Evolutionary conservation across 2,888 invertebrate genomes (phyloP), one percentile per base, ranked within the genome.

Genomic region (Dasypolia templi): DNA sequence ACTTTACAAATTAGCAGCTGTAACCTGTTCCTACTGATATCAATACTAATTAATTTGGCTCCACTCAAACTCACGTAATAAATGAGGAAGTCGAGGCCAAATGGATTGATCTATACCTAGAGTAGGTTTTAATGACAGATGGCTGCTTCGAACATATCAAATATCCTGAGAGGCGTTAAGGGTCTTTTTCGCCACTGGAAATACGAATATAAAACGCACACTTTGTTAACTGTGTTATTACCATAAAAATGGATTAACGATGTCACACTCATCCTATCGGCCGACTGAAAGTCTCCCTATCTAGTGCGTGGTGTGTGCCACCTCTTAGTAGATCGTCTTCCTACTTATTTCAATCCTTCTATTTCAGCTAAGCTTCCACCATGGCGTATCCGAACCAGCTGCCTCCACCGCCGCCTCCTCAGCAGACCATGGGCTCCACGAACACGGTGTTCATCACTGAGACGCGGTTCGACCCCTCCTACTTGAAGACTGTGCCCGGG

Each of bases 391-490:
- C 93, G 3, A 92, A 85, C 69, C 91, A 87, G 55, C 88, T 89
- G 0, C 89, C 90, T 0, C 91, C 90, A 0, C 90, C 90, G 0
- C 90, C 91, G 0, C 89, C 75, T 3, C 75, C 91, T 0, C 91
- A 91, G 0, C 94, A 94, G 84, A 88, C 89, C 29, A 91, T 95
- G 92, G 95, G 95, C n/a, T 95, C 96, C 7, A 91, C 92, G 0
- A 96, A 96, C 87, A 94, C 94, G 0, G 91, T 94, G 62, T 96
- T 95, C 84, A 93, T 92, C 42, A 95, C 93, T 0, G 92, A 94
- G 75, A 89, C 91, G 9, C 86, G 95, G 29, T 93, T 95, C 79
- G 96, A 96, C 74, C 88, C 91, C 14, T 91, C 93, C 0, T 96
- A 95, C 72, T 55, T 95, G 59, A 94, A 87, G 72, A 94, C 95